phyloP scores from a whole-genome alignment of 1,140 invertebrate genomes.

The Nomia melanderi region DNA sequence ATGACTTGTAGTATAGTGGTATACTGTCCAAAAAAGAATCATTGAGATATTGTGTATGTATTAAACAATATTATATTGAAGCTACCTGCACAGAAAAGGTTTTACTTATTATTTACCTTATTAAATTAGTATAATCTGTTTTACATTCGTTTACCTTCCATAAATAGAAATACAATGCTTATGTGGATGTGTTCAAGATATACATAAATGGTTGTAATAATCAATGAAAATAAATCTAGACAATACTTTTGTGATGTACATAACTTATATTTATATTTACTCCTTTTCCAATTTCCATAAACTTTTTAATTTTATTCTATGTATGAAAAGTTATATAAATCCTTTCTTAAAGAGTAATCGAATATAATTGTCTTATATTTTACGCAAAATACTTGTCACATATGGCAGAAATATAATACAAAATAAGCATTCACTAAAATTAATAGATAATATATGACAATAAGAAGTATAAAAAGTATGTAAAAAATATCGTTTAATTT shows the following conservation, averaged over 20 bases:
- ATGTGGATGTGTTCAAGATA: slow-evolving; percentile 25
- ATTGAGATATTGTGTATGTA: not conserved
- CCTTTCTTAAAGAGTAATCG: not conserved
- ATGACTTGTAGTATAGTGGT: not conserved
- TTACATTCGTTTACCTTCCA: not conserved
- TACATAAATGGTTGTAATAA: not conserved
- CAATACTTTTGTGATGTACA: slow-evolving; percentile 4
- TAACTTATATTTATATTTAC: not conserved
- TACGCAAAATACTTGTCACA: not conserved
- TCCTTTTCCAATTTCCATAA: not conserved
- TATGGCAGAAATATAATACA: not conserved
- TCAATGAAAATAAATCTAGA: slow-evolving; percentile 20
- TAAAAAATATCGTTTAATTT: not conserved
- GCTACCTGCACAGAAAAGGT: not conserved
- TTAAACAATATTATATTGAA: not conserved
- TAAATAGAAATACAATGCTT: not conserved
- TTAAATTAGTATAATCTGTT: not conserved
- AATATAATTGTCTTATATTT: not conserved
- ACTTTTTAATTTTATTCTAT: not conserved
- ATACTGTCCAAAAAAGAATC: not conserved
- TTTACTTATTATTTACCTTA: slow-evolving; percentile 2
- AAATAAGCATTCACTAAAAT: not conserved
- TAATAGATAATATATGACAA: not conserved
- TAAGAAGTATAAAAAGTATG: not conserved
- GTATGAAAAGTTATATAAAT: not conserved